Percentiles rank a stretch among this genome's conserved stretches.
Evolutionary conservation across 23 tunicate genomes (phyloP).

Genomic region (Ciona savignyi): DNA sequence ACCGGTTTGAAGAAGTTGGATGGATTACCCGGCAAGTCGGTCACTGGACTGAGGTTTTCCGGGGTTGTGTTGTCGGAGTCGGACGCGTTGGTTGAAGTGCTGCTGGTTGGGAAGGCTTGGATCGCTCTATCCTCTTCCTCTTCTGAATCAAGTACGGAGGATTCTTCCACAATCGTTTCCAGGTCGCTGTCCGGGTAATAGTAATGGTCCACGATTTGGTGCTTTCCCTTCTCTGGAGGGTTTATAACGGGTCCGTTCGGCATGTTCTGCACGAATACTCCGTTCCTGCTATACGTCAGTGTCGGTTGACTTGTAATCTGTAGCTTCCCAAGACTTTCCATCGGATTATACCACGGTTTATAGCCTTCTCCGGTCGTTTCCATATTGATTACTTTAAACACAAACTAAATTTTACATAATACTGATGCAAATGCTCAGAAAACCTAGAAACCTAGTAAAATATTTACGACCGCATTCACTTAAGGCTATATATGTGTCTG

Average conservation of each 20-base stretch:
- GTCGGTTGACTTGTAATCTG: neutral
- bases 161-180: constrained; percentile 89
- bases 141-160: constrained; percentile 84
- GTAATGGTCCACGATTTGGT: constrained; percentile 50
- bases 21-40: neutral
- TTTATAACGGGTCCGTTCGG: neutral
- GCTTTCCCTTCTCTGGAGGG: too few species aligned
- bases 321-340: neutral
- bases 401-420: too few species aligned
- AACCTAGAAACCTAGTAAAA: too few species aligned
- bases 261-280: neutral
- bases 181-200: constrained; percentile 89
- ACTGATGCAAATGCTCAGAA: too few species aligned
- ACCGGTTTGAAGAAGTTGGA: neutral
- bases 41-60: neutral
- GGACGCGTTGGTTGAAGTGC: neutral
- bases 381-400: too few species aligned
- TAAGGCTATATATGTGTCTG: too few species aligned
- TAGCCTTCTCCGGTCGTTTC: too few species aligned
- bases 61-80: constrained; percentile 13
- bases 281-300: neutral
- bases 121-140: constrained; percentile 16
- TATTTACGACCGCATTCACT: too few species aligned
- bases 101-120: neutral
- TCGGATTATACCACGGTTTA: neutral